These are phyloP conservation scores for Micromys minutus DNA, from an alignment of 2,113 vertebrate genomes.

Conservation along the genomic window DNA sequence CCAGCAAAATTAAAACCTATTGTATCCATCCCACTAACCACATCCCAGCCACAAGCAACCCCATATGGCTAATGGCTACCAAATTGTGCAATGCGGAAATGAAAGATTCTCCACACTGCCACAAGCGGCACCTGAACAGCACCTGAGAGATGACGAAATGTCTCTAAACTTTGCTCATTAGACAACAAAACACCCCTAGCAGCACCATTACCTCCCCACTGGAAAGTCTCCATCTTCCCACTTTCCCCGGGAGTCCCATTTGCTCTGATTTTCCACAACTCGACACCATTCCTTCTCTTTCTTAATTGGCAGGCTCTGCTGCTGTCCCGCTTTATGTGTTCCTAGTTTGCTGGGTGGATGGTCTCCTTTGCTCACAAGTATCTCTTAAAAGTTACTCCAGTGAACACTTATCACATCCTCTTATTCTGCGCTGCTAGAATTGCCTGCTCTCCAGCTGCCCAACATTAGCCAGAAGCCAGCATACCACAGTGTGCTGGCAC, in stretches of 20 bases:
- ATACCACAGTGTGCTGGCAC: rapidly evolving
- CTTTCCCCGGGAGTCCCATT: conserved; percentile 66
- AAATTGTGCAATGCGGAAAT: not conserved
- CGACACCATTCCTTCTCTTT: conserved; percentile 22
- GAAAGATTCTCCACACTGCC: not conserved
- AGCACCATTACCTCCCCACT: conserved; percentile 6
- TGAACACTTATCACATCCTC: conserved; percentile 18
- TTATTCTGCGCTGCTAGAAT: conserved; percentile 26
- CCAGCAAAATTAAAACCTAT: conserved; percentile 19
- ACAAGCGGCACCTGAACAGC: not conserved
- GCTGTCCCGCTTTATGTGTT: conserved; percentile 36
- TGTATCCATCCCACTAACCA: not conserved
- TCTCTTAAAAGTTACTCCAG: conserved; percentile 57
- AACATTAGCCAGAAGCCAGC: not conserved
- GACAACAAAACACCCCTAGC: conserved; percentile 32
- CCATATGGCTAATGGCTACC: not conserved
- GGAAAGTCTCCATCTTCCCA: conserved; percentile 47
- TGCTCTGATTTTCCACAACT: conserved; percentile 20
- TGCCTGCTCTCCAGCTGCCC: not conserved
- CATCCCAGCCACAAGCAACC: not conserved
- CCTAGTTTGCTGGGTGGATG: conserved; percentile 22
- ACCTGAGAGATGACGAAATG: not conserved
- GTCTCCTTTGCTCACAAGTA: conserved; percentile 18
- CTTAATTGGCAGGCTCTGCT: conserved; percentile 49
- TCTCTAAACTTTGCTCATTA: conserved; percentile 3